Evolutionary conservation across 1,140 invertebrate genomes (phyloP), one percentile per base, ranked within the genome.

Genomic region (Pissodes strobi): DNA sequence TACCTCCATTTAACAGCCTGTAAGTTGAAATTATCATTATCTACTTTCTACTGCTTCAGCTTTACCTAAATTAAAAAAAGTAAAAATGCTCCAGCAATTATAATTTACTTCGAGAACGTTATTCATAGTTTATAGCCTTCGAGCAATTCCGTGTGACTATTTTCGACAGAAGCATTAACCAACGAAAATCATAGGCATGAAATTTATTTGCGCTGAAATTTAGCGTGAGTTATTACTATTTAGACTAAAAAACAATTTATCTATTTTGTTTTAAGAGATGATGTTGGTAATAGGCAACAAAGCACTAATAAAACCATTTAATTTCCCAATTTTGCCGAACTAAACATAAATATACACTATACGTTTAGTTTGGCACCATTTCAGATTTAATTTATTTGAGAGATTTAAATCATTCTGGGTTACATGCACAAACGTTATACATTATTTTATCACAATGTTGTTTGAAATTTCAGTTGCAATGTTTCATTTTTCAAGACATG

Each of bases 331-430:
- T 65, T 53, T 53, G 53, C 55, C 63, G 45, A 53, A 58, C 53
- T 49, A 64, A 64, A 64, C 52, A 57, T 64, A 64, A 64, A 64
- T 64, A 64, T 64, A 62, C 60, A 62, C 9, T 57, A 57, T 39
- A 43, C 62, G 41, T 65, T 65, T 52, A 52, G 46, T 65, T 65
- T 65, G 63, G 63, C 63, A 58, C 49, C 41, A 51, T 51, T 58
- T 65, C 55, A 65, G 56, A 58, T 46, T 22, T 55, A 64, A 62
- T 62, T 45, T 65, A 51, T 65, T 52, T 58, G 10, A 59, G 34
- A 17, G 43, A 49, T 64, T 57, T 48, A 51, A 58, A 64, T 56
- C 45, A 48, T 49, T 64, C 23, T 45, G 15, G 21, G 23, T 18
- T 55, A 30, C 21, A 41, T 56, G 46, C 34, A 61, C 45, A 27